These are phyloP conservation scores for Drosophila borealis DNA, from an alignment of 2,888 invertebrate genomes.

Conservation along the genomic window DNA sequence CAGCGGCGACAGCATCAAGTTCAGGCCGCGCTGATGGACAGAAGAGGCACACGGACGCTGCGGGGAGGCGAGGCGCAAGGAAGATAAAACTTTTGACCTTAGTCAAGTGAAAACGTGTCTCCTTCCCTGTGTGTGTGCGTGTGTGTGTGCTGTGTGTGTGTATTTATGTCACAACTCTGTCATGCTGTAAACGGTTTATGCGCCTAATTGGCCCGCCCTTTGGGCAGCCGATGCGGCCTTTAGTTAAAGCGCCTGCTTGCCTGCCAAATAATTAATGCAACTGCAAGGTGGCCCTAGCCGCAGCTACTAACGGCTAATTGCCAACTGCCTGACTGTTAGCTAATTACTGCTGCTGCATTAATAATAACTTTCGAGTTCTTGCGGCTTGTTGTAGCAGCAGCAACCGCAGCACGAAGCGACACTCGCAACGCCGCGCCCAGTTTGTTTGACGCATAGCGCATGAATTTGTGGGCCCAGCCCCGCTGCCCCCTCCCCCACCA, in stretches of 20 bases:
- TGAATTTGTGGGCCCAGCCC: constrained; percentile 35
- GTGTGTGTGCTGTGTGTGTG: neutral
- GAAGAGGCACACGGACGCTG: constrained; percentile 23
- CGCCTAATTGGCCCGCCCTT: constrained; percentile 64
- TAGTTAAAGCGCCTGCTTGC: constrained; percentile 25
- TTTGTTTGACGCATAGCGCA: constrained; percentile 59
- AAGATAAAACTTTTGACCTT: constrained; percentile 71
- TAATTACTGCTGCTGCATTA: constrained; percentile 55
- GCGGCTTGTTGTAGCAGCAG: constrained; percentile 2
- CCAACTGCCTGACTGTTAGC: constrained; percentile 20
- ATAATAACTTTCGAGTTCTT: constrained; percentile 28
- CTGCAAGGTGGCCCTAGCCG: constrained; percentile 47
- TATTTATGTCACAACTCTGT: constrained; percentile 12
- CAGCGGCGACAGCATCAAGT: constrained; percentile 65
- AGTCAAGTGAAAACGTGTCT: constrained; percentile 71
- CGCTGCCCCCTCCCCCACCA: neutral
- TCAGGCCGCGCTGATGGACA: constrained; percentile 49
- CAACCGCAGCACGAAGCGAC: constrained; percentile 3
- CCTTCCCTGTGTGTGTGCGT: neutral
- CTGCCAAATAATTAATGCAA: constrained; percentile 67
- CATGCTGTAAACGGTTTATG: constrained; percentile 54
- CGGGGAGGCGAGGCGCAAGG: constrained; percentile 1
- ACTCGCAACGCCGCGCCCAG: constrained; percentile 27
- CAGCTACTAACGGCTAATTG: constrained; percentile 47
- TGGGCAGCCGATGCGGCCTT: constrained; percentile 34